phyloP scores from a whole-genome alignment of 2,113 vertebrate species.

The Pelvicachromis taeniatus region DNA sequence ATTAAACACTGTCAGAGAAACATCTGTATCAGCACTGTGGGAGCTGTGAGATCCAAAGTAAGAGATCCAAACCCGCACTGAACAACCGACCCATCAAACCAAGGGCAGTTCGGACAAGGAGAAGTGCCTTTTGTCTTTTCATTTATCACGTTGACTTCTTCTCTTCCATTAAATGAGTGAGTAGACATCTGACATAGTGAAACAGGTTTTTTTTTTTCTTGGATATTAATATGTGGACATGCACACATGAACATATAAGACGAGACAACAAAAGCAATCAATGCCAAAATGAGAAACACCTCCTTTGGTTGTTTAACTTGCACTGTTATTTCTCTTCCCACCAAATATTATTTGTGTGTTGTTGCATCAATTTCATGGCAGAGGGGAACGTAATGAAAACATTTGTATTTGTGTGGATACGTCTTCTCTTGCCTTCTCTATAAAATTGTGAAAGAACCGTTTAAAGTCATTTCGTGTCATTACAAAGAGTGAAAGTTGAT shows the following conservation, averaged over 20 bases:
- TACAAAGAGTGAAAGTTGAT: background rate
- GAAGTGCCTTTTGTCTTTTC: background rate
- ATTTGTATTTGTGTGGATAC: conserved; percentile 5
- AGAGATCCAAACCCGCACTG: background rate
- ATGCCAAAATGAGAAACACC: background rate
- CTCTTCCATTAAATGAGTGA: background rate
- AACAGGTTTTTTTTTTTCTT: background rate
- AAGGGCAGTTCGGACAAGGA: background rate
- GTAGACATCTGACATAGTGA: background rate
- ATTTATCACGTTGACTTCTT: background rate
- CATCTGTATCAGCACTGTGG: background rate
- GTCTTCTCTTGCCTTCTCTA: background rate
- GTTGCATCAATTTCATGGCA: conserved; percentile 31
- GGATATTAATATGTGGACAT: background rate
- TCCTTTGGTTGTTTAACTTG: background rate
- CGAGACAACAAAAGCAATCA: background rate
- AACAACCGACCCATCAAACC: background rate
- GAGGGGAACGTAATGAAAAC: conserved; percentile 15
- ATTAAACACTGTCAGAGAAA: background rate
- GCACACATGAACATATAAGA: background rate
- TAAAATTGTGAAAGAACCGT: conserved; percentile 26
- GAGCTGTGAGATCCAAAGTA: background rate
- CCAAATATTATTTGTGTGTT: background rate
- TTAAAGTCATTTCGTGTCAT: conserved; percentile 21
- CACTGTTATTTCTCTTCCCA: background rate